Evolutionary conservation across 2,888 invertebrate species (phyloP).

Genomic region (Hemistola chrysoprasaria): DNA sequence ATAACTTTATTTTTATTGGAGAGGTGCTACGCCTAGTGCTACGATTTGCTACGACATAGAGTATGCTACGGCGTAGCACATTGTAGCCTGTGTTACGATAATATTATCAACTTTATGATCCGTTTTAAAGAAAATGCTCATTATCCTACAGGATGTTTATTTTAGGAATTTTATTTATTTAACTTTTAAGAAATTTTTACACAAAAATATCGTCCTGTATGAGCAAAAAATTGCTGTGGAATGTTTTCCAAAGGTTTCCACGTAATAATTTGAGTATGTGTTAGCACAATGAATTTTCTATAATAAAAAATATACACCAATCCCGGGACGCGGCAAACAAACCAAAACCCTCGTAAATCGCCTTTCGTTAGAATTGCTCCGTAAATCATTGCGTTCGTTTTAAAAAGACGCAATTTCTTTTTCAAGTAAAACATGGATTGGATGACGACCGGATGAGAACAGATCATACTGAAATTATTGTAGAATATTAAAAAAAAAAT

Average conservation of each 20-base stretch:
- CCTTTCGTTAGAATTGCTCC: slow-evolving; percentile 4
- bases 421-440: slow-evolving; percentile 3
- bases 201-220: too few species aligned
- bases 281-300: neutral
- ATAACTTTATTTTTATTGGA: neutral
- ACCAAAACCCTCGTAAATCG: slow-evolving; percentile 7
- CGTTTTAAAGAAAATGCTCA: too few species aligned
- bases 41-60: too few species aligned
- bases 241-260: too few species aligned
- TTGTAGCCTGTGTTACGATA: too few species aligned
- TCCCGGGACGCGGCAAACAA: slow-evolving; percentile 1
- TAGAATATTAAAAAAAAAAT: neutral
- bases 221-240: too few species aligned
- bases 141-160: too few species aligned
- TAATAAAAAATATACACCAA: neutral
- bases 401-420: slow-evolving; percentile 29
- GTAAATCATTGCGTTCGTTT: slow-evolving; percentile 28
- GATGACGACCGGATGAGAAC: slow-evolving; percentile 2
- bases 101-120: too few species aligned
- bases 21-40: too few species aligned
- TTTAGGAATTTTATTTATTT: too few species aligned
- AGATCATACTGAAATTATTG: neutral
- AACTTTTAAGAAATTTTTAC: too few species aligned
- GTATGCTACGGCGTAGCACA: too few species aligned
- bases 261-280: neutral